Conservation (phyloP, 2,797 vertebrate species). For the Notolepis coatsorum region DNA sequence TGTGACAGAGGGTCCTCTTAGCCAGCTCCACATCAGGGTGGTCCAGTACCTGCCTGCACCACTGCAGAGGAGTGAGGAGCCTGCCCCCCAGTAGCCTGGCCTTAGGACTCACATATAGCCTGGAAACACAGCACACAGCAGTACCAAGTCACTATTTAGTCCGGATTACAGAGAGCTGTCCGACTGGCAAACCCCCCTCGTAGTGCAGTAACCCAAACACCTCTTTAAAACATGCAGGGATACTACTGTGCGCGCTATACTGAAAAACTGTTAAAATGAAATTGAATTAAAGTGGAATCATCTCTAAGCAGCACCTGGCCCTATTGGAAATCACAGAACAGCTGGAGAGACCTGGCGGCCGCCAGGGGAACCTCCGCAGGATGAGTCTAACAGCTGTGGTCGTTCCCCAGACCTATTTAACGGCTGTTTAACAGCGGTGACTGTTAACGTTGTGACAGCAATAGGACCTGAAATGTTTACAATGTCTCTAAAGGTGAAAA, state of each 20-base stretch:
- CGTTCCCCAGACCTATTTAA: slow-evolving; percentile 12
- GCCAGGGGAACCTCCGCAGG: neutral
- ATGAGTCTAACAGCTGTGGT: slow-evolving; percentile 19
- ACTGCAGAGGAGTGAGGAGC: slow-evolving; percentile 88
- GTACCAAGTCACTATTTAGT: slow-evolving; percentile 49
- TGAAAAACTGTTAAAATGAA: neutral
- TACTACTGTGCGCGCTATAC: no score
- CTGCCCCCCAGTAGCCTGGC: slow-evolving; percentile 78
- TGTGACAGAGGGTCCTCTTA: slow-evolving; percentile 92
- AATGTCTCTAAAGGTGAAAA: slow-evolving; percentile 1
- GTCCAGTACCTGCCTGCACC: slow-evolving; percentile 96
- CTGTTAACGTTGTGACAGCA: neutral
- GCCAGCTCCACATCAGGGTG: slow-evolving; percentile 94
- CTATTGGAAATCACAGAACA: neutral
- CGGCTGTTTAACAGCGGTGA: neutral
- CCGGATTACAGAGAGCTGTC: neutral
- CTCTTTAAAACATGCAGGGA: no score
- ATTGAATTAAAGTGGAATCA: neutral
- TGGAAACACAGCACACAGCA: slow-evolving; percentile 77
- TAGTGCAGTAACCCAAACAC: no score
- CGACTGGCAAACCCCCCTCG: neutral
- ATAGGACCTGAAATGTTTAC: neutral
- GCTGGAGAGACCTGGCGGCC: slow-evolving; percentile 1
- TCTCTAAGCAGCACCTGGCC: neutral
- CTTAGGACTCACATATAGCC: slow-evolving; percentile 91